phyloP scores from a whole-genome alignment of 2,888 invertebrate genomes.

The Noctua fimbriata region DNA sequence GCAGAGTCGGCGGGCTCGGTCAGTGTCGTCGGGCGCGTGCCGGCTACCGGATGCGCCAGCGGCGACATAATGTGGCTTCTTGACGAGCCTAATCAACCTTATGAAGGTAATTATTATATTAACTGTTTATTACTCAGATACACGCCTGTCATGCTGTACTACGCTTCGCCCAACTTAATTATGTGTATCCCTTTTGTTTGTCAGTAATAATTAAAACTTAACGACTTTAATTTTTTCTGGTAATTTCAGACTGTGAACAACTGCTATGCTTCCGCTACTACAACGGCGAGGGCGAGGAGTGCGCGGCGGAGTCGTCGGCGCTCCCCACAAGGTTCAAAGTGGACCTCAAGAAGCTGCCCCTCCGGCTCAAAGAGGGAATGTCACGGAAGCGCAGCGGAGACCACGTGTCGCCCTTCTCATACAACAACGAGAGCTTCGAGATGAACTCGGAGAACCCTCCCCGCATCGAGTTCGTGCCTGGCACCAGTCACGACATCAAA shows the following conservation, averaged over 20 bases:
- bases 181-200: conserved; percentile 3
- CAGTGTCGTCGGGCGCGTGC: conserved; percentile 87
- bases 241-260: conserved; percentile 92
- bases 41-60: conserved; percentile 90
- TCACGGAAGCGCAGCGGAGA: conserved; percentile 88
- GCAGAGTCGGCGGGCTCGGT: conserved; percentile 81
- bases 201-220: conserved; percentile 23
- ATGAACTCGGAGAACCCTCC: conserved; percentile 86
- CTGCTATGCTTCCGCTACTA: conserved; percentile 93
- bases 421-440: conserved; percentile 89
- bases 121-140: conserved; percentile 41
- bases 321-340: conserved; percentile 87
- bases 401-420: conserved; percentile 86
- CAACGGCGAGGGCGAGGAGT: conserved; percentile 91
- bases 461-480: conserved; percentile 83
- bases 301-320: conserved; percentile 91
- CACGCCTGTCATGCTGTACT: conserved; percentile 2
- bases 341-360: conserved; percentile 90
- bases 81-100: conserved; percentile 92
- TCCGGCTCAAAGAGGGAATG: conserved; percentile 89
- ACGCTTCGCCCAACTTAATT: conserved; percentile 5
- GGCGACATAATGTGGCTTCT: conserved; percentile 93
- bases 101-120: conserved; percentile 89
- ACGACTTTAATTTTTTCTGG: conserved; percentile 11
- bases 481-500: conserved; percentile 85